These are phyloP conservation scores for Orussus abietinus DNA, from an alignment of 1,140 invertebrate species.

Conservation along the genomic window DNA sequence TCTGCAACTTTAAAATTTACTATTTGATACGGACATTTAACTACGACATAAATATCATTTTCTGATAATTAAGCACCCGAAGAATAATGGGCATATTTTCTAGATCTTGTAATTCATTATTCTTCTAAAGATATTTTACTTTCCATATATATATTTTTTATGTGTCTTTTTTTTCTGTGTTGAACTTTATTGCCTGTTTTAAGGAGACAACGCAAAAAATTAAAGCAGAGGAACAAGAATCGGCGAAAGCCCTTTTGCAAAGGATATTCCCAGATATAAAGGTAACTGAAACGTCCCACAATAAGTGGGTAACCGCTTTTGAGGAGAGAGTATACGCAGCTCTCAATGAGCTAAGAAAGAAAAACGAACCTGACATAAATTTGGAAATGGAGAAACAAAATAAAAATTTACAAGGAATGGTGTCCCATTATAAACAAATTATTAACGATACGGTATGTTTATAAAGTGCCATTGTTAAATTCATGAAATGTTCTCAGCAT, in stretches of 20 bases:
- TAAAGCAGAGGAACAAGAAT: constrained; percentile 54
- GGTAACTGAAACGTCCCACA: constrained; percentile 44
- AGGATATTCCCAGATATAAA: constrained; percentile 60
- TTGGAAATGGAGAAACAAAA: constrained; percentile 56
- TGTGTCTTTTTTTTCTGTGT: constrained; percentile 25
- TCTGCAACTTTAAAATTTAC: no score
- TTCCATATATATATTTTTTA: not conserved
- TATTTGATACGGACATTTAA: no score
- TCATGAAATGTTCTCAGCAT: constrained; percentile 5
- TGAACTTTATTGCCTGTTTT: no score
- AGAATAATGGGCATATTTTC: not conserved
- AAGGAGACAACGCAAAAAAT: constrained; percentile 55
- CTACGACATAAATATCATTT: no score
- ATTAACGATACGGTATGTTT: constrained; percentile 69
- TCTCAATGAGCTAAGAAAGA: constrained; percentile 28
- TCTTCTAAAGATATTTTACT: not conserved
- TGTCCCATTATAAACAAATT: constrained; percentile 69
- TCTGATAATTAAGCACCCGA: not conserved
- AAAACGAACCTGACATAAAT: constrained; percentile 14
- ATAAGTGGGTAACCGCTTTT: constrained; percentile 57
- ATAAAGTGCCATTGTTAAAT: constrained; percentile 2
- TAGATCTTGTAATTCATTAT: constrained; percentile 1
- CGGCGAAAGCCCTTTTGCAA: constrained; percentile 57
- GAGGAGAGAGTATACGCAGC: constrained; percentile 46
- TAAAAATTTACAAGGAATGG: constrained; percentile 60